A percentile compares a stretch with the other conserved stretches of the same genome.
Conservation (phyloP, 2,113 vertebrate genomes). For the Columba janthina region DNA sequence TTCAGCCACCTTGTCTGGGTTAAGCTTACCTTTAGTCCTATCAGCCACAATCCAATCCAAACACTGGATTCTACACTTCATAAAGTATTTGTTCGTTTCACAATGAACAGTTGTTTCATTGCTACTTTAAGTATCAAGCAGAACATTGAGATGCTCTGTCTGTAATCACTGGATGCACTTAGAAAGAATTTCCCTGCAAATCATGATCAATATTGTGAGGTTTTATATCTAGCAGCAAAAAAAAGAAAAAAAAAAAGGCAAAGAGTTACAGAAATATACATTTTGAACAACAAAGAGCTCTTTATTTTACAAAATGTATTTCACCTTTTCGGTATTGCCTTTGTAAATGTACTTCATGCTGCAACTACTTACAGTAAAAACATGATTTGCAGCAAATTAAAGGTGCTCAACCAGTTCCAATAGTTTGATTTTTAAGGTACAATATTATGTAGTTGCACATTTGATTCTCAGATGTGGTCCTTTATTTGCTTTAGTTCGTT, state of each 20-base stretch:
- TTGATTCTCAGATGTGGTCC: constrained; percentile 75
- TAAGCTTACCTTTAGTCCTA: constrained; percentile 60
- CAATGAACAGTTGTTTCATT: constrained; percentile 53
- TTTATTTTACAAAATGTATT: constrained; percentile 80
- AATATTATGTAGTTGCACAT: constrained; percentile 70
- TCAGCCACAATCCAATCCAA: constrained; percentile 53
- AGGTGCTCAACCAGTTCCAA: constrained; percentile 65
- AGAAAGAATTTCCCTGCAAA: constrained; percentile 73
- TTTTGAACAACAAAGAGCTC: constrained; percentile 73
- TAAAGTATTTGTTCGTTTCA: constrained; percentile 60
- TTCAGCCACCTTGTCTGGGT: not conserved
- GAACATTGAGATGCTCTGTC: constrained; percentile 39
- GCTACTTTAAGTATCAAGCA: constrained; percentile 38
- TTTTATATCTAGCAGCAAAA: constrained; percentile 79
- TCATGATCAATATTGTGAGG: constrained; percentile 70
- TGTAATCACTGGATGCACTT: constrained; percentile 55
- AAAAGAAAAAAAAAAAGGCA: constrained; percentile 18
- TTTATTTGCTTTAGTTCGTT: constrained; percentile 79
- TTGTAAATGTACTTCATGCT: constrained; percentile 67
- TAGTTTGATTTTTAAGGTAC: constrained; percentile 71
- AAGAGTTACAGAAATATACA: constrained; percentile 75
- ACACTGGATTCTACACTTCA: constrained; percentile 22
- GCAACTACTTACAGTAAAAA: constrained; percentile 72
- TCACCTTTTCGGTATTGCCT: constrained; percentile 73
- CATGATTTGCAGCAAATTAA: constrained; percentile 76